Evolutionary conservation across 2,113 vertebrate species (phyloP), one percentile per base, ranked within the genome.

Genomic region (Microcebus murinus): DNA sequence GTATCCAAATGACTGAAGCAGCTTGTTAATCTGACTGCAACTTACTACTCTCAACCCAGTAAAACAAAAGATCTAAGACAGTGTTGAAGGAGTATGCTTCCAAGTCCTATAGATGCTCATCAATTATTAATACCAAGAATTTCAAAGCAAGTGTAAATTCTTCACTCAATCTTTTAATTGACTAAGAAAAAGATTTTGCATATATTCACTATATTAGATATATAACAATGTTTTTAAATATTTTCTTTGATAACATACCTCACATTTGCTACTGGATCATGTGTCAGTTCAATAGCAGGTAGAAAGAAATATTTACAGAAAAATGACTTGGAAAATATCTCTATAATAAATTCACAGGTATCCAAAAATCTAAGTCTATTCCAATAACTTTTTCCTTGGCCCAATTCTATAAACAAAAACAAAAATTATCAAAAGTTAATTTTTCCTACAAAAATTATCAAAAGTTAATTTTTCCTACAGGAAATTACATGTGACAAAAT

Each of bases 331-430:
- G 99, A 99, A 98, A 99, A 99, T 59, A 99, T 98, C 88, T 99
- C 99, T 93, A 99, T 99, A 96, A 99, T 99, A 92, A 98, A 99
- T 99, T 99, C 99, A 98, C 99, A 99, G 85, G 99, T 99, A 97
- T 99, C 99, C 94, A 99, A 99, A 98, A 99, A 99, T 7, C 99
- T 99, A 92, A 99, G 98, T 94, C 99, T 99, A 98, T 99, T 99
- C 99, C 99, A 99, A 34, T 99, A 99, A 98, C 99, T 99, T 98
- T 99, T 99, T 84, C 99, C 99, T 98, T 99, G 99, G 92, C 99
- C 99, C 81, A 99, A 97, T 98, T 99, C 99, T 99, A 98, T 84
- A 98, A 98, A 89, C 92, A 31, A 97, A 52, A 98, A 77, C 77
- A 96, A 97, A 68, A 93, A 81, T 77, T 31, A n/a, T 52, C 21